Base-by-base conservation (phyloP, 2,888 invertebrate genomes). In the Stenotaenia linearis region DNA sequence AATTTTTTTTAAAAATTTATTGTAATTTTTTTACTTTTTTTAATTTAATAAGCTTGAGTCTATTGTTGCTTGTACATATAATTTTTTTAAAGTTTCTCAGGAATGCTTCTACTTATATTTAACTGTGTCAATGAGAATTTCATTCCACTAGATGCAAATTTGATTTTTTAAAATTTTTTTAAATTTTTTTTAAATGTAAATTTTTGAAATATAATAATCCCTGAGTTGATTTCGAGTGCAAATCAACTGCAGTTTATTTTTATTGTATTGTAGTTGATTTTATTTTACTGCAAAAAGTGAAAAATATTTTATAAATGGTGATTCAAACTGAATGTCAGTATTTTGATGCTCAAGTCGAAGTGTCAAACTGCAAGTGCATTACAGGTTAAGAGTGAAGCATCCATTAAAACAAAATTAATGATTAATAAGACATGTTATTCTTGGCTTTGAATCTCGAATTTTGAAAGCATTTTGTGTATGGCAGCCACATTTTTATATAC, bases 401-500 rank as follows among this genome's bases (percentile, higher is more conserved):
- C 15, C 21, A 23, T 69, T 69, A 28, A 69, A 25, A 25, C 6
- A 25, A 25, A 12, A 6, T 10, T 1, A 25, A 25, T 25, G 10
- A 12, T 10, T 5, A 56, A 23, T 5, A 56, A 56, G 56, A 56
- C 56, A 56, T 56, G 40, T 40, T 50, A 15, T 23, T 56, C 25
- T 28, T n/a, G 10, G 69, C 50, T 69, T 28, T 69, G 69, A 69
- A 69, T 69, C 69, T 69, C 69, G 25, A 69, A 69, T 28, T 28
- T 69, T 69, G 9, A 69, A 69, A 4, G 25, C 25, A 3, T 25
- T 69, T 69, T 69, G 69, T 69, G 69, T 69, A 28, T 12, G 28
- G 69, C 69, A 69, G 69, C 69, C 69, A 69, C 50, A 69, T 69
- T 69, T 69, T 69, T 69, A 69, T 69, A 69, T 69, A 69, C 25